Evolutionary conservation across 2,888 invertebrate species (phyloP).

Genomic region (Chloroclystis v-ata): DNA sequence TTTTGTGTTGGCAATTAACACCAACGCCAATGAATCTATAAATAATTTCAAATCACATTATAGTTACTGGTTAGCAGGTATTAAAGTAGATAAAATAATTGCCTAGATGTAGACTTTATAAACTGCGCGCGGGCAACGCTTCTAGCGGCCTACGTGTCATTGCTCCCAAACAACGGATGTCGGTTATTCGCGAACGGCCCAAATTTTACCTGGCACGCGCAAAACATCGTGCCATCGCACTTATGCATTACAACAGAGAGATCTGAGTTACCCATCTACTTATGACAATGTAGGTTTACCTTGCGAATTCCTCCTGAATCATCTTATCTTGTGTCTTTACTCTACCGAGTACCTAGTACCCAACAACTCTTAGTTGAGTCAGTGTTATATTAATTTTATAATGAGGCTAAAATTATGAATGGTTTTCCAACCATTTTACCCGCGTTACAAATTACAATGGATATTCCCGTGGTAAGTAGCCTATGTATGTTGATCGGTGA

Average conservation of each 20-base stretch:
- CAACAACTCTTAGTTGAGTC: too few species aligned
- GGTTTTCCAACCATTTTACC: too few species aligned
- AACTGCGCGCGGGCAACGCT: constrained; percentile 18
- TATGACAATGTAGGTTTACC: too few species aligned
- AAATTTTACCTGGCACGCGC: constrained; percentile 30
- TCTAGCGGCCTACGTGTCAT: constrained; percentile 36
- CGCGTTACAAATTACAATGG: too few species aligned
- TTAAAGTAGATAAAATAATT: constrained; percentile 44
- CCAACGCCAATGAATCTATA: constrained; percentile 10
- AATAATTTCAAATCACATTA: constrained; percentile 28
- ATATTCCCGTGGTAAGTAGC: too few species aligned
- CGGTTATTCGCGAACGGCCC: constrained; percentile 32
- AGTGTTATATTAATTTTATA: too few species aligned
- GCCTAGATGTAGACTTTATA: constrained; percentile 23
- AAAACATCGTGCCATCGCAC: constrained; percentile 20
- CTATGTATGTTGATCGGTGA: too few species aligned
- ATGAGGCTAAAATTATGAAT: too few species aligned
- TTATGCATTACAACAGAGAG: neutral
- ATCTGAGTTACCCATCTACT: too few species aligned
- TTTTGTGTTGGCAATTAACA: constrained; percentile 3
- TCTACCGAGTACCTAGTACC: too few species aligned
- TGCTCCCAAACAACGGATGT: constrained; percentile 40
- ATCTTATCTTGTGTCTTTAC: too few species aligned
- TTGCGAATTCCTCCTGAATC: too few species aligned
- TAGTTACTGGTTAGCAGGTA: constrained; percentile 34